Base-by-base conservation (phyloP, 2,888 invertebrate genomes). In the Resseliella maxima region DNA sequence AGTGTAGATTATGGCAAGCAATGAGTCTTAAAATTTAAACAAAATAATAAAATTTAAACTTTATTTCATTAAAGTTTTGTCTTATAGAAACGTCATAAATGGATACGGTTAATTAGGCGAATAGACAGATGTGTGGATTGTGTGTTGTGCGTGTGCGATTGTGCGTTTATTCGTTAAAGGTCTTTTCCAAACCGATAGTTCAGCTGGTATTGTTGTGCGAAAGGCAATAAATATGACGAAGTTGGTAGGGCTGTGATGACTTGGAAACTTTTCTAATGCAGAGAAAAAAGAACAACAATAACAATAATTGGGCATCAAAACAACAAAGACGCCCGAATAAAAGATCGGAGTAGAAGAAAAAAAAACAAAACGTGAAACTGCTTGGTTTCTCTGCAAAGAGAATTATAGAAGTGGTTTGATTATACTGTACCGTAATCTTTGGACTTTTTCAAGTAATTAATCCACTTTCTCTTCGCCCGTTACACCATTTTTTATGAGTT, bases 21-120 rank as follows among this genome's bases (percentile, higher is more conserved):
- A 83, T 83, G 83, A 83, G 83, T 38, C 83, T 83, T 83, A 83
- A 83, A 38, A 38, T 83, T 83, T 83, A 83, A 38, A 38, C 38
- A 83, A 83, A 83, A 38, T 83, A 83, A 38, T 83, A 83, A 83
- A 83, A 83, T 83, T 83, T 83, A 83, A 83, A 83, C 83, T 83
- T 83, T 83, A 83, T 83, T 83, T 83, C 83, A 83, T 83, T 83
- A 83, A 83, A 83, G 83, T 83, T 83, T 83, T 83, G 83, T 38
- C 83, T 38, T 83, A 83, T 8, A 83, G 38, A 38, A 83, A 81
- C 6, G 64, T n/a, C 31, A 18, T 35, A 85, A 50, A 50, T 46
- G 59, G 38, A 86, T 54, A 86, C 54, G 86, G 86, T 59, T 36
- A 59, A 38, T 86, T 54, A 54, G 85, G 45, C 24, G 85, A 41